A percentile compares a stretch with the other conserved stretches of the same genome.
Conservation (phyloP, 2,113 vertebrate species). For the Alectura lathami region DNA sequence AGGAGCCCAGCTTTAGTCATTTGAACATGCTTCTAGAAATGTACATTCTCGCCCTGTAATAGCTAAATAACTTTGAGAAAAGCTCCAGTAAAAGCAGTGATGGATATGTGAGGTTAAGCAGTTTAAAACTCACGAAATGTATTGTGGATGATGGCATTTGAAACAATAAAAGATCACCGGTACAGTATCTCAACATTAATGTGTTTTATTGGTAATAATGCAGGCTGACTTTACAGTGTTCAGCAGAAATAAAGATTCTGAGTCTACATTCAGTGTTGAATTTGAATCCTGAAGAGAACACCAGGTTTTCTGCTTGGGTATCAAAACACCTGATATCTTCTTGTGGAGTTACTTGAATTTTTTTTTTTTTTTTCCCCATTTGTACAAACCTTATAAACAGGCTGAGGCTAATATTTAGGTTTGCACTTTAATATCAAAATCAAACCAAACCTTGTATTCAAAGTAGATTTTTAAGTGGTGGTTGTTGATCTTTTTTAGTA, state of each 20-base stretch:
- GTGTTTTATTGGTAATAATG: slow-evolving; percentile 71
- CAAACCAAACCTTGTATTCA: slow-evolving; percentile 69
- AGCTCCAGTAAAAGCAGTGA: slow-evolving; percentile 75
- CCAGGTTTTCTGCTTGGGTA: slow-evolving; percentile 55
- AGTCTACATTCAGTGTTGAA: slow-evolving; percentile 68
- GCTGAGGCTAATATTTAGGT: slow-evolving; percentile 71
- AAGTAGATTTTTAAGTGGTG: slow-evolving; percentile 52
- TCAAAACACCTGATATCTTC: slow-evolving; percentile 29
- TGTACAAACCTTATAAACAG: slow-evolving; percentile 59
- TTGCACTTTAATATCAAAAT: slow-evolving; percentile 77
- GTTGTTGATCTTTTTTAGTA: slow-evolving; percentile 56
- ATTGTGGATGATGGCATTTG: slow-evolving; percentile 77
- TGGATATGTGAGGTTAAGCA: slow-evolving; percentile 73
- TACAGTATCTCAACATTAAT: slow-evolving; percentile 56
- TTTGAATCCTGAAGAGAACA: slow-evolving; percentile 65
- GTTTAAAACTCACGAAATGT: slow-evolving; percentile 56
- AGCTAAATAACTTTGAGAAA: slow-evolving; percentile 73
- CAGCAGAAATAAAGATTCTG: slow-evolving; percentile 62
- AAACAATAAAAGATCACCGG: slow-evolving; percentile 68
- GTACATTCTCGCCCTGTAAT: slow-evolving; percentile 63
- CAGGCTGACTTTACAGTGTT: slow-evolving; percentile 45
- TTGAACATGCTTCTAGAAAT: slow-evolving; percentile 80
- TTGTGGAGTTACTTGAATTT: slow-evolving; percentile 61
- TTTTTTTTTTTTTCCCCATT: slow-evolving; percentile 10
- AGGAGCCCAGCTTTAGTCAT: slow-evolving; percentile 82